Evolutionary conservation across 2,888 invertebrate species (phyloP), one percentile per base, ranked within the genome.

Genomic region (Meandrusa payeni): DNA sequence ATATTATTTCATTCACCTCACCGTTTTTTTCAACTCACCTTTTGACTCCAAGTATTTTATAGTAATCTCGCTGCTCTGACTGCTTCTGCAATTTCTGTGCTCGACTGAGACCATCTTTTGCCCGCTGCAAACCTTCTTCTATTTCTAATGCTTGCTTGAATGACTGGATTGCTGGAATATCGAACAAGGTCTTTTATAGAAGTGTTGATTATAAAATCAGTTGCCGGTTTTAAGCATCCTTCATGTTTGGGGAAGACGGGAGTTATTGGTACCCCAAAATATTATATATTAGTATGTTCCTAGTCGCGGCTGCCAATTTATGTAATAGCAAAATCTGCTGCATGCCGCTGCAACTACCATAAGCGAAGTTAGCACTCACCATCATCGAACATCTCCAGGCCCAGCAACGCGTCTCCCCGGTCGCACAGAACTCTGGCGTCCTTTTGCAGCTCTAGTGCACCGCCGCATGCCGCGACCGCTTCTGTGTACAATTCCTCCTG

Each of bases 61-160:
- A 99, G 81, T 99, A 99, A 81, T 99, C 99, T 54, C 98, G 87
- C 64, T 94, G 94, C 67, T 97, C 95, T 0, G 98, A 91, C 69
- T 97, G 95, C 67, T 98, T 98, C 77, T 97, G 95, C 55, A 97
- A 78, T 66, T 96, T 95, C 78, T 98, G 96, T 1, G 97, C 97
- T 57, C 93, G 92, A 47, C 92, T 91, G 11, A 97, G 72, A 0
- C 98, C 98, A 47, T 99, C 97, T 70, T 95, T 94, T 1, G 98
- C 98, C 51, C 96, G 87, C 54, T 93, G 91, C 48, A 92, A 89
- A 13, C 92, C 90, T 23, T 94, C 93, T 55, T 99, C 96, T 15
- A 96, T 80, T 57, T 95, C 94, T 46, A 95, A 70, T 0, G 98
- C 99, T 41, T 93, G 91, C 61, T 95, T 94, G 82, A 90, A 98